A percentile compares a stretch with the other conserved stretches of the same genome.
These are phyloP conservation scores for Myotis davidii DNA, from an alignment of 2,113 vertebrate genomes.

Conservation along the genomic window DNA sequence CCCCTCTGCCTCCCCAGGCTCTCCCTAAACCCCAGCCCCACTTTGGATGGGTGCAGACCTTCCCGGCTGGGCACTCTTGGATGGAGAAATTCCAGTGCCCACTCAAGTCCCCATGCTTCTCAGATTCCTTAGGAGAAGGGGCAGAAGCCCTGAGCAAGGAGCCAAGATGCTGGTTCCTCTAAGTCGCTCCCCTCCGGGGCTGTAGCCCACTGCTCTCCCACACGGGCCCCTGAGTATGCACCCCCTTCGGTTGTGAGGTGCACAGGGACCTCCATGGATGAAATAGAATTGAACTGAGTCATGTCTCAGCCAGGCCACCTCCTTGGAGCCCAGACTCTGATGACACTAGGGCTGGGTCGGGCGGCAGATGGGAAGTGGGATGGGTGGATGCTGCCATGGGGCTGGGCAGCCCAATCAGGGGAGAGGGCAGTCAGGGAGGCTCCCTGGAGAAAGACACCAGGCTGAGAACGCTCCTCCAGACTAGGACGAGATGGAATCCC, in stretches of 20 bases:
- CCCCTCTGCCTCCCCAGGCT: background rate
- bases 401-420: background rate
- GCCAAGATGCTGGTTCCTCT: background rate
- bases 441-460: background rate
- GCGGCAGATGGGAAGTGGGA: background rate
- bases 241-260: background rate
- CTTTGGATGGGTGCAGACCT: background rate
- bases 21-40: background rate
- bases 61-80: background rate
- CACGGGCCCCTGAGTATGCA: background rate
- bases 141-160: background rate
- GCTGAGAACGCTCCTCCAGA: background rate
- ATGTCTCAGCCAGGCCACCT: background rate
- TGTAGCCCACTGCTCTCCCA: background rate
- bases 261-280: background rate
- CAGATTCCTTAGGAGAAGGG: background rate
- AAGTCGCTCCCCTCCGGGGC: background rate
- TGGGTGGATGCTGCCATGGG: too few relatives aligned
- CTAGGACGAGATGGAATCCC: background rate
- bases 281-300: background rate
- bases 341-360: fast-evolving
- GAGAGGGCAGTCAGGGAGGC: background rate
- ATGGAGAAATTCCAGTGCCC: background rate
- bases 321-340: background rate
- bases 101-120: background rate